phyloP scores from a whole-genome alignment of 2,797 vertebrate species.

The Gallinago nigripennis region DNA sequence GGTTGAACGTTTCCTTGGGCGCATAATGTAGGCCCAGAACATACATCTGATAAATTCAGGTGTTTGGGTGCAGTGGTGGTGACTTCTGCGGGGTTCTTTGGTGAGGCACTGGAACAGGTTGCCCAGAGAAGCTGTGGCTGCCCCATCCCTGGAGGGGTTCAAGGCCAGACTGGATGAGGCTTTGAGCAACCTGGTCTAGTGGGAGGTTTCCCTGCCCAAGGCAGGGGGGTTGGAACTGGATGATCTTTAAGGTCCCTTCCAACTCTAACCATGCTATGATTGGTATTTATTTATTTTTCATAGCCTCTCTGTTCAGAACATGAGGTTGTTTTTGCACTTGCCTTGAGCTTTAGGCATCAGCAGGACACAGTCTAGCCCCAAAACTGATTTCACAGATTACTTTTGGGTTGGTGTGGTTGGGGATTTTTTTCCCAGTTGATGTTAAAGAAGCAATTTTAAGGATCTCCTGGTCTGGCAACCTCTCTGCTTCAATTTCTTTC shows the following conservation, averaged over 20 bases:
- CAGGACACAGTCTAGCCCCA: neutral
- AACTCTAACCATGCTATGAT: too few species aligned
- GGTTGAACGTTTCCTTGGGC: fast-evolving
- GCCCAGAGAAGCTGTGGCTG: neutral
- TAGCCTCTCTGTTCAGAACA: neutral
- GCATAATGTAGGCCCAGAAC: neutral
- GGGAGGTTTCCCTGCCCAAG: neutral
- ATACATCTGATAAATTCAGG: fast-evolving
- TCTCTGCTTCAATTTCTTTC: neutral
- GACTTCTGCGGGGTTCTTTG: neutral
- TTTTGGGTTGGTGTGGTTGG: neutral
- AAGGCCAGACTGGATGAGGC: neutral
- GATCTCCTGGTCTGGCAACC: fast-evolving
- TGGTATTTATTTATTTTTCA: neutral
- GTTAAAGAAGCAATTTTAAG: neutral
- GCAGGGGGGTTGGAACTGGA: neutral
- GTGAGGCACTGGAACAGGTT: neutral
- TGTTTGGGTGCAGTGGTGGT: neutral
- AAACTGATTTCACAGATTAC: neutral
- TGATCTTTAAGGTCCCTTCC: neutral
- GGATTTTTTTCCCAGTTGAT: neutral
- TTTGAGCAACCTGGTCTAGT: neutral
- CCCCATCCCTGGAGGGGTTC: neutral
- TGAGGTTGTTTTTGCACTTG: neutral
- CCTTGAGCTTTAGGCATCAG: neutral